Evolutionary conservation across 2,797 vertebrate genomes (phyloP).

Genomic region (Pangasius djambal): DNA sequence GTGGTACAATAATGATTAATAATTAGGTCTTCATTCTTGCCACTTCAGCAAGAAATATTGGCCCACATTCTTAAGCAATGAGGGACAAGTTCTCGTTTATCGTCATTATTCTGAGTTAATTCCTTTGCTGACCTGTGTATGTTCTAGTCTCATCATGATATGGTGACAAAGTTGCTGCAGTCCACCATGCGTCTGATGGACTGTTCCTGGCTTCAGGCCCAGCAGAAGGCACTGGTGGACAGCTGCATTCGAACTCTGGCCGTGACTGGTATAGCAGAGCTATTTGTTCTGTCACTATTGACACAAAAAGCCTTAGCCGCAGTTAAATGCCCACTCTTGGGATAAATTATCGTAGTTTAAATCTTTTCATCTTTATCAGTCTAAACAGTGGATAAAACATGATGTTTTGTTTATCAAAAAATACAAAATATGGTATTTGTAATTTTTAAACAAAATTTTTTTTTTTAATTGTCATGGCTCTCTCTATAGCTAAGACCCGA

Average conservation of each 20-base stretch:
- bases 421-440: neutral
- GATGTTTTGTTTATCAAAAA: neutral
- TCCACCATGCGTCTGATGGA: constrained; percentile 87
- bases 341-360: neutral
- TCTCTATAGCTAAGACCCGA: constrained; percentile 83
- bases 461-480: neutral
- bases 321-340: neutral
- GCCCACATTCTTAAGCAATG: neutral
- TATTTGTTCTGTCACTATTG: neutral
- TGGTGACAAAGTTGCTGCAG: constrained; percentile 89
- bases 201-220: constrained; percentile 93
- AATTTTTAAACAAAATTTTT: neutral
- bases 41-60: neutral
- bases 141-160: constrained; percentile 88
- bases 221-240: constrained; percentile 87
- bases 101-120: neutral
- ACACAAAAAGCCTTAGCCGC: neutral
- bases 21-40: neutral
- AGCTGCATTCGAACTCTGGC: constrained; percentile 90
- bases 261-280: constrained; percentile 77
- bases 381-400: neutral
- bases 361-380: neutral
- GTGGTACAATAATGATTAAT: neutral
- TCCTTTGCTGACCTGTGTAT: neutral
- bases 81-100: neutral